Evolutionary conservation across 2,888 invertebrate species (phyloP).

Genomic region (Shargacucullia verbasci): DNA sequence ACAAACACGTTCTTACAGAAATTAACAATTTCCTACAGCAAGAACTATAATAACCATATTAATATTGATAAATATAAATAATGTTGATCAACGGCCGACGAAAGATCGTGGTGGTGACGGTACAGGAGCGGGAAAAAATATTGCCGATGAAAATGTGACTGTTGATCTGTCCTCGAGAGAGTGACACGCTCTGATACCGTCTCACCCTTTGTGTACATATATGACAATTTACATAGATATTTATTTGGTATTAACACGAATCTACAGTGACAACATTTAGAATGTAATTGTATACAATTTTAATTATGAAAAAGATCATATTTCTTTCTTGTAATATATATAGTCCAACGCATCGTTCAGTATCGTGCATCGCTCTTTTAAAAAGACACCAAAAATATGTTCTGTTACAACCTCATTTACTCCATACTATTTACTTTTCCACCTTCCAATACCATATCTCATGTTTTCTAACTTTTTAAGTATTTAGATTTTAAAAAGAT

Average conservation of each 20-base stretch:
- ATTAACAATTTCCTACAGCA: too few relatives aligned
- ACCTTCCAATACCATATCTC: conserved; percentile 21
- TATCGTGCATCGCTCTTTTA: conserved; percentile 56
- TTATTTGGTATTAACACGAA: neutral
- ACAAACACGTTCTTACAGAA: too few relatives aligned
- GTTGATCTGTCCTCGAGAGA: too few relatives aligned
- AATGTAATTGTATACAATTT: neutral
- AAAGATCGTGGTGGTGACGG: too few relatives aligned
- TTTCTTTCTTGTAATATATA: neutral
- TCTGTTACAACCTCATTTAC: conserved; percentile 63
- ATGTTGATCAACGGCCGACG: too few relatives aligned
- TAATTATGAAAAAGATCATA: neutral
- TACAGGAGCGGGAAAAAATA: too few relatives aligned
- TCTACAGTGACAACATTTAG: neutral
- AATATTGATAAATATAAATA: too few relatives aligned
- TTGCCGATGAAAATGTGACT: too few relatives aligned
- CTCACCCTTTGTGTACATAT: too few relatives aligned
- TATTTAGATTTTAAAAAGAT: conserved; percentile 21
- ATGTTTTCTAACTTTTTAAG: conserved; percentile 26
- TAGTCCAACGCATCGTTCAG: conserved; percentile 19
- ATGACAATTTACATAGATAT: neutral
- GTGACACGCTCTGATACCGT: too few relatives aligned
- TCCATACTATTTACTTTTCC: conserved; percentile 6
- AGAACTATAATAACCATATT: too few relatives aligned
- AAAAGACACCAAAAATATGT: conserved; percentile 57